Conservation (phyloP, 2,113 vertebrate genomes). For the Eubucco bourcierii region DNA sequence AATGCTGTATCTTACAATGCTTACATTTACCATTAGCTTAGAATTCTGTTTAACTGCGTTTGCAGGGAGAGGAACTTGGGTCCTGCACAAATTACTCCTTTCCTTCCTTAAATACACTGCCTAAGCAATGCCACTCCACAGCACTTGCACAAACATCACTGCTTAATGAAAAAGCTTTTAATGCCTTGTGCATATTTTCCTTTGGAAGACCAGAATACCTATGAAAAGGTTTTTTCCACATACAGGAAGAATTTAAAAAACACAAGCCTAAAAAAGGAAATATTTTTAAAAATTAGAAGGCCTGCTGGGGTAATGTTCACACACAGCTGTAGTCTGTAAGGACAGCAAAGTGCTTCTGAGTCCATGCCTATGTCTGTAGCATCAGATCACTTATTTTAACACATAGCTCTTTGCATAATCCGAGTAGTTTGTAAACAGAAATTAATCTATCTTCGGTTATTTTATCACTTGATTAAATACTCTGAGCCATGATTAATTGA, state of each 20-base stretch:
- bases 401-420: background rate
- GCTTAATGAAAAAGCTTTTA: conserved; percentile 6
- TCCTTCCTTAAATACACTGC: background rate
- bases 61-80: background rate
- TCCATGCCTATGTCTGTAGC: rapidly evolving
- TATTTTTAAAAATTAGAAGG: background rate
- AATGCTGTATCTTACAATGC: background rate
- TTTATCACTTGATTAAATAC: background rate
- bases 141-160: background rate
- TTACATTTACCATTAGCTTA: background rate
- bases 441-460: background rate
- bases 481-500: conserved; percentile 19
- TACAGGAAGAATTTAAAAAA: background rate
- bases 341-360: background rate
- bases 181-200: background rate
- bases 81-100: background rate
- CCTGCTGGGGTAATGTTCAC: background rate
- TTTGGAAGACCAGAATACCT: background rate
- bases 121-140: background rate
- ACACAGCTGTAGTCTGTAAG: rapidly evolving
- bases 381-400: background rate
- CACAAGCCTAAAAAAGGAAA: background rate
- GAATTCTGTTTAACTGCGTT: background rate
- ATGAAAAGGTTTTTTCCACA: background rate
- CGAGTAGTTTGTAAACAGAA: conserved; percentile 3